Evolutionary conservation across 2,888 invertebrate species (phyloP).

Genomic region (Agrochola lychnidis): DNA sequence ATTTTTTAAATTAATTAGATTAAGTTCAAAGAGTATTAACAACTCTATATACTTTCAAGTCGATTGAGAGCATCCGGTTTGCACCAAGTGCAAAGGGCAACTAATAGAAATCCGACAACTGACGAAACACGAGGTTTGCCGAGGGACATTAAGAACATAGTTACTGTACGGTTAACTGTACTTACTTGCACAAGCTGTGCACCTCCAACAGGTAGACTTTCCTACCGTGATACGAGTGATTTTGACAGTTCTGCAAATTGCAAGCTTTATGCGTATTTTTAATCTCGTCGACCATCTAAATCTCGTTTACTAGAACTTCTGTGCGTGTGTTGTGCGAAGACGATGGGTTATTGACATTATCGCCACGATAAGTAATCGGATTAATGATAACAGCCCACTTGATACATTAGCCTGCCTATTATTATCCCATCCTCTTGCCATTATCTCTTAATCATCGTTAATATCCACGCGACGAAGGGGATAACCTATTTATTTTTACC

Average conservation of each 20-base stretch:
- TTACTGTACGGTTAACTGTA: neutral
- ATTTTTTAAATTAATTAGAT: too few species aligned
- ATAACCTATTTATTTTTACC: neutral
- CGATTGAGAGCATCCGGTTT: too few species aligned
- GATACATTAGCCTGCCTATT: neutral
- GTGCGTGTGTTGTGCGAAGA: too few species aligned
- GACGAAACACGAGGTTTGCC: too few species aligned
- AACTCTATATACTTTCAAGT: too few species aligned
- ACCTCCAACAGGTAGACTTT: neutral
- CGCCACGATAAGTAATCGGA: conserved; percentile 18
- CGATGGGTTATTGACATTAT: conserved; percentile 3
- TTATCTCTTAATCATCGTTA: neutral
- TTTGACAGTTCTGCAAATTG: neutral
- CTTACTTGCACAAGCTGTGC: neutral
- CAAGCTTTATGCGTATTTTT: neutral
- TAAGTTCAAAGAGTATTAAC: too few species aligned
- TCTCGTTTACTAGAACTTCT: neutral
- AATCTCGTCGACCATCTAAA: neutral
- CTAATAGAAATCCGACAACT: too few species aligned
- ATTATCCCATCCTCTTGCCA: conserved; percentile 15
- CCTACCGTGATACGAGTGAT: too few species aligned
- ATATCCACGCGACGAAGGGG: neutral
- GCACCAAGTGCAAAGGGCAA: too few species aligned
- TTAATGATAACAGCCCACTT: conserved; percentile 20
- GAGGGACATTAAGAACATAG: too few species aligned